Conservation (phyloP, 2,113 vertebrate genomes). For the Salminus brasiliensis region DNA sequence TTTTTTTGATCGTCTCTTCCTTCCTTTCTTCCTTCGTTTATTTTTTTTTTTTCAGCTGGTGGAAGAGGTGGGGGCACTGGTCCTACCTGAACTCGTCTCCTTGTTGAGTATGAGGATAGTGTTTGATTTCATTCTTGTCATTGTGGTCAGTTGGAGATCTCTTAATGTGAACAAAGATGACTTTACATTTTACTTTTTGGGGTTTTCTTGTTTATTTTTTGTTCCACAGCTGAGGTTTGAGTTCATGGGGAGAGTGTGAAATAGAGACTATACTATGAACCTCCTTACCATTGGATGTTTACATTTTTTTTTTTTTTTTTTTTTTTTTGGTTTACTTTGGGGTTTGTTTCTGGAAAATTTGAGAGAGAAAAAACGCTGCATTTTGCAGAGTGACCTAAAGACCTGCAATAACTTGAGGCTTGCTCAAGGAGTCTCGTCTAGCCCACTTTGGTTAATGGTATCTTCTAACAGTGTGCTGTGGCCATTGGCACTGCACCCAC, state of each 20-base stretch:
- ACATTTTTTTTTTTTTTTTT: constrained; percentile 23
- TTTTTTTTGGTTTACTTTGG: too few relatives aligned
- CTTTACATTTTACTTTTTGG: constrained; percentile 68
- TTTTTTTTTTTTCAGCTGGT: constrained; percentile 56
- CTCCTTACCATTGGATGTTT: constrained; percentile 38
- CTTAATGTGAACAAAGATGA: constrained; percentile 60
- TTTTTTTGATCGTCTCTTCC: constrained; percentile 21
- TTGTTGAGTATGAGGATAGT: constrained; percentile 62
- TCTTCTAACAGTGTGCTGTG: neutral
- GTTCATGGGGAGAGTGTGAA: constrained; percentile 20
- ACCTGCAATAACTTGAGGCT: constrained; percentile 82
- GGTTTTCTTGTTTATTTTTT: too few relatives aligned
- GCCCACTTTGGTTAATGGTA: constrained; percentile 54
- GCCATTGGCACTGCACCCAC: neutral
- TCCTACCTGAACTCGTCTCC: constrained; percentile 57
- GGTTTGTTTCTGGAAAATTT: constrained; percentile 29
- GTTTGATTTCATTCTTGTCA: constrained; percentile 73
- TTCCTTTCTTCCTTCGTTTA: constrained; percentile 58
- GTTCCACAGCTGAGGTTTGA: constrained; percentile 40
- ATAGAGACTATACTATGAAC: constrained; percentile 13
- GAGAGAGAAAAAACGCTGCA: constrained; percentile 33
- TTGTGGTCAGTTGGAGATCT: constrained; percentile 72
- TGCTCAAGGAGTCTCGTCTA: constrained; percentile 29
- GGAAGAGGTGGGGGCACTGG: constrained; percentile 35
- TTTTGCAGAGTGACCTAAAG: constrained; percentile 46